Conservation (phyloP, 2,113 vertebrate species). For the Elephantulus edwardii region DNA sequence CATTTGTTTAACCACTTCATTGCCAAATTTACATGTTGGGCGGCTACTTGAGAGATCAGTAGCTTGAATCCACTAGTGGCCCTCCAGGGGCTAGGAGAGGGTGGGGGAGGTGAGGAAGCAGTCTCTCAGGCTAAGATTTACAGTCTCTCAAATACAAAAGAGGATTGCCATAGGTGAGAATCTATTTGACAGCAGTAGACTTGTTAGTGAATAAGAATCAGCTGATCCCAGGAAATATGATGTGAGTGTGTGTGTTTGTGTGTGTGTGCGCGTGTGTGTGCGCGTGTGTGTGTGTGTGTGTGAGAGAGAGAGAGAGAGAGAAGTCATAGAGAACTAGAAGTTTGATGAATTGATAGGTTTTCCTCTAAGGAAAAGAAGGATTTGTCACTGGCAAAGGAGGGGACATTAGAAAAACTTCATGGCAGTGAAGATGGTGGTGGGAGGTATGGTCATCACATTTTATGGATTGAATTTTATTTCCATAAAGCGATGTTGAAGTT, state of each 20-base stretch:
- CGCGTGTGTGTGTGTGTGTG: too few species aligned
- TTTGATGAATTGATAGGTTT: fast-evolving
- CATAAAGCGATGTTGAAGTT: neutral
- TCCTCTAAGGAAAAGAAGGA: neutral
- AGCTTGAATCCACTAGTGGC: too few species aligned
- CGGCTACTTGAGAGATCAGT: too few species aligned
- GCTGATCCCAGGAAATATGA: neutral
- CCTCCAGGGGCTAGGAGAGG: too few species aligned
- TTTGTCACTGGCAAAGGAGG: neutral
- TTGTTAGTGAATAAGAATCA: neutral
- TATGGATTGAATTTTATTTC: neutral
- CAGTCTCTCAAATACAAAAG: too few species aligned
- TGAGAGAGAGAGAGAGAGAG: too few species aligned
- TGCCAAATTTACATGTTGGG: neutral
- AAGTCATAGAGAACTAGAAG: neutral
- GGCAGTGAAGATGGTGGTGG: neutral
- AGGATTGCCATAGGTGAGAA: neutral
- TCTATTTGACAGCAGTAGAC: neutral
- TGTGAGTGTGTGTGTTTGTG: too few species aligned
- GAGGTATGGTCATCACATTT: neutral
- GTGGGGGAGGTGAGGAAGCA: too few species aligned
- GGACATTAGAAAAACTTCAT: neutral
- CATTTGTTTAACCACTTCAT: neutral
- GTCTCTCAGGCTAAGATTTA: too few species aligned
- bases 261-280: too few species aligned